phyloP scores from a whole-genome alignment of 92 coral and sea anemone species.

The Bergia puertoricense region DNA sequence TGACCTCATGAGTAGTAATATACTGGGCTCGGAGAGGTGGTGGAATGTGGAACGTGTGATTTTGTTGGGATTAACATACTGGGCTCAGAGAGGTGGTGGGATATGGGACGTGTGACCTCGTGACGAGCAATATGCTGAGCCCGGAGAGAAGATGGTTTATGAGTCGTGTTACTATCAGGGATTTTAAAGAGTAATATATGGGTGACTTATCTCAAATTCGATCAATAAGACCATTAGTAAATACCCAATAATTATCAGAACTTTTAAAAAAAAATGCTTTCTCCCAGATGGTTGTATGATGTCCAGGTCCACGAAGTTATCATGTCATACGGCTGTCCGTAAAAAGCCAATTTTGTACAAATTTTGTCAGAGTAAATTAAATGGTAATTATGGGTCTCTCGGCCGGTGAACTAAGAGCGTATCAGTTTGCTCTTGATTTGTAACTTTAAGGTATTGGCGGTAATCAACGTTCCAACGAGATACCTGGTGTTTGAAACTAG shows the following conservation, averaged over 20 bases:
- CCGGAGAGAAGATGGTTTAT: not conserved
- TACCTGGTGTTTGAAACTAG: not conserved
- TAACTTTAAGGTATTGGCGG: not conserved
- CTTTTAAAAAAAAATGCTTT: not conserved
- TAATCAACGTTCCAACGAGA: not conserved
- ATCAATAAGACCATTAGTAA: not conserved
- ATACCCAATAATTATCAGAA: too few species aligned
- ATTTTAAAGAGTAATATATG: not conserved
- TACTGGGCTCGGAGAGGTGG: constrained; percentile 3
- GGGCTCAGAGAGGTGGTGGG: constrained; percentile 20
- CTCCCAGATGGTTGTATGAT: too few species aligned
- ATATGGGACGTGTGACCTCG: constrained; percentile 8
- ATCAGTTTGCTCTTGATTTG: not conserved
- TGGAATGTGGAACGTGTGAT: not conserved
- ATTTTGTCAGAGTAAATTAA: too few species aligned
- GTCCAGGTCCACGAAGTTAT: not conserved
- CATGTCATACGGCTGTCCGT: not conserved
- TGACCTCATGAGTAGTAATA: not conserved
- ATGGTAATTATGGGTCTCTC: not conserved
- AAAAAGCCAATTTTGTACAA: too few species aligned
- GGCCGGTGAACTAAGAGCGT: not conserved
- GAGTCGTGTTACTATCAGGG: not conserved
- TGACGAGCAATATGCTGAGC: not conserved
- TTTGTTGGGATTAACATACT: not conserved
- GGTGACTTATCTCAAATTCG: not conserved